These are phyloP conservation scores for Coccyzus lansbergi DNA, from an alignment of 2,797 vertebrate genomes.

Conservation along the genomic window DNA sequence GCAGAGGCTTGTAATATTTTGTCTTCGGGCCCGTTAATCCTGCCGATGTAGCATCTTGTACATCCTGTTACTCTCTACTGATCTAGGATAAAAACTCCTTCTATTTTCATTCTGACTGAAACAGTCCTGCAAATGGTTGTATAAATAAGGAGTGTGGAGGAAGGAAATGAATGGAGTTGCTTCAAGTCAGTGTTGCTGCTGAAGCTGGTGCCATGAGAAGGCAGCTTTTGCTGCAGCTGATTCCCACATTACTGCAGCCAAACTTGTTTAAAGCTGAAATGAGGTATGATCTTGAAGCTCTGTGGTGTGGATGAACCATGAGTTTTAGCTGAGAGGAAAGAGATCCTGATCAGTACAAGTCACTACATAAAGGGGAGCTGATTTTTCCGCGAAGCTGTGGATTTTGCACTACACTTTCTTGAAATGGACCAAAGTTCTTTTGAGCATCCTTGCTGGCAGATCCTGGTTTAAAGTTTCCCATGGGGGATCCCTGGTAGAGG, in stretches of 20 bases:
- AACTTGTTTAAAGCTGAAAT: background rate
- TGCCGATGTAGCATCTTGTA: background rate
- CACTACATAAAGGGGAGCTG: background rate
- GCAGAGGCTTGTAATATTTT: background rate
- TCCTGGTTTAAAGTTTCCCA: background rate
- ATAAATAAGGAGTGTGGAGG: background rate
- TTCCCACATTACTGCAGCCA: background rate
- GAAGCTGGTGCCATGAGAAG: background rate
- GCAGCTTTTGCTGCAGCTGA: background rate
- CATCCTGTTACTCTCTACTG: no score
- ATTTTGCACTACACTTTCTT: background rate
- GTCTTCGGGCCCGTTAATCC: background rate
- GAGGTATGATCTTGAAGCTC: background rate
- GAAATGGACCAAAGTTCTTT: background rate
- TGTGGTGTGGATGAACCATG: fast-evolving
- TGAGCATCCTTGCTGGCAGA: background rate
- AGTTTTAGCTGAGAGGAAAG: background rate
- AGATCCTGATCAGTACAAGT: background rate
- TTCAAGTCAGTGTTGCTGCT: background rate
- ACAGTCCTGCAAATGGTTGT: background rate
- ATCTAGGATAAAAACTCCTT: background rate
- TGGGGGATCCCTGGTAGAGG: no score
- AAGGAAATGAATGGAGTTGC: background rate
- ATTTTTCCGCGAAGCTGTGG: background rate
- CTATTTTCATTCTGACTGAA: background rate